Conservation (phyloP, 2,797 vertebrate species). For the Nannoperca obscura region DNA sequence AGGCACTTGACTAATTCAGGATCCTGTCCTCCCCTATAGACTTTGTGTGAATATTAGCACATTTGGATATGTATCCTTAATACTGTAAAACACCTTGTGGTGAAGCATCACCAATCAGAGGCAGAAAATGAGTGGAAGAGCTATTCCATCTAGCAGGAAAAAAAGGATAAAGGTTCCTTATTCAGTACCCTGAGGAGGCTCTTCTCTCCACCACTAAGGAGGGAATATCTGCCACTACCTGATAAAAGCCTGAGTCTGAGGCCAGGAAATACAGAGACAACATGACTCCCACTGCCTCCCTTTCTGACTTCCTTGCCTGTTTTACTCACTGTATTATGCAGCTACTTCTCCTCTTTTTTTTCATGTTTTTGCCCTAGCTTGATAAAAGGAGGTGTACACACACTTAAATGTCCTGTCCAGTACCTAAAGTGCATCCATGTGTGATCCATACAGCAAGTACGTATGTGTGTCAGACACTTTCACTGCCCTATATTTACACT, state of each 20-base stretch:
- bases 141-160: slow-evolving; percentile 23
- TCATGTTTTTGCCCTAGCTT: slow-evolving; percentile 7
- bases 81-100: not conserved
- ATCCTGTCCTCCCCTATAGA: not conserved
- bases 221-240: slow-evolving; percentile 55
- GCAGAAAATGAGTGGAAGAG: slow-evolving; percentile 22
- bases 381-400: slow-evolving; percentile 27
- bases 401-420: slow-evolving; percentile 25
- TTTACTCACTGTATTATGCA: slow-evolving; percentile 6
- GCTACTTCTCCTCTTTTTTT: slow-evolving; percentile 10
- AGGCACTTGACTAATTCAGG: slow-evolving; percentile 21
- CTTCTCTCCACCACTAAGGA: slow-evolving; percentile 40
- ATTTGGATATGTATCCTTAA: slow-evolving; percentile 14
- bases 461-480: slow-evolving; percentile 64
- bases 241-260: slow-evolving; percentile 55
- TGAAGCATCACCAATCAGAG: slow-evolving; percentile 13
- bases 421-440: slow-evolving; percentile 51
- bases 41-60: slow-evolving; percentile 10
- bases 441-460: slow-evolving; percentile 36
- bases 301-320: slow-evolving; percentile 9
- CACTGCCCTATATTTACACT: slow-evolving; percentile 70
- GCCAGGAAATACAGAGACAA: slow-evolving; percentile 43
- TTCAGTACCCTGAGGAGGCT: slow-evolving; percentile 38
- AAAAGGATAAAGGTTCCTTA: slow-evolving; percentile 43
- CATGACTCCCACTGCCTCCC: not conserved